Evolutionary conservation across 53 echinoderm and acorn worm genomes (phyloP).

Genomic region (Zoroaster sp.): DNA sequence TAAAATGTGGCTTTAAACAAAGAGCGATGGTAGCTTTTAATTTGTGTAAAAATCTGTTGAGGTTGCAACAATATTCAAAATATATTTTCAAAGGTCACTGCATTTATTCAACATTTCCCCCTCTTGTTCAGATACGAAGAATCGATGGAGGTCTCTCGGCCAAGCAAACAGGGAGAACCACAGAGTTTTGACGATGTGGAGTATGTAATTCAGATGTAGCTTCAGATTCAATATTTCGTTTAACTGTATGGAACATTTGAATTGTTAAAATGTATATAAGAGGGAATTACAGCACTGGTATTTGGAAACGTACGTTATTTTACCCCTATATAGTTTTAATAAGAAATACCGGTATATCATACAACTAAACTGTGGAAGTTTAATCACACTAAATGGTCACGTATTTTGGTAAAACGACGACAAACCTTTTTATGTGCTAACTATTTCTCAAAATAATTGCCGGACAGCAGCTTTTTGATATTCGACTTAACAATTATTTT

Average conservation of each 20-base stretch:
- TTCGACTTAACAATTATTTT: too few species aligned
- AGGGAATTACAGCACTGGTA: background rate
- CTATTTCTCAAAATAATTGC: too few species aligned
- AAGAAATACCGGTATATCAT: too few species aligned
- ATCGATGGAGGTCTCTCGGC: background rate
- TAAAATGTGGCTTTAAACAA: background rate
- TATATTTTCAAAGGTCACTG: background rate
- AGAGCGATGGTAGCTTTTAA: background rate
- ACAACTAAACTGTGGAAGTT: too few species aligned
- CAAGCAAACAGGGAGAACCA: background rate
- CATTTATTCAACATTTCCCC: too few species aligned
- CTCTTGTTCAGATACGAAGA: background rate
- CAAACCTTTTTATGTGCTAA: too few species aligned
- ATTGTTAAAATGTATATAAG: background rate
- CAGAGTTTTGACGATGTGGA: constrained; percentile 9
- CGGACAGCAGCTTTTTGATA: too few species aligned
- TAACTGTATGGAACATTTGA: too few species aligned
- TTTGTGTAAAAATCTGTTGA: background rate
- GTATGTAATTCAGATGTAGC: background rate
- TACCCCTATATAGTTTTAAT: too few species aligned
- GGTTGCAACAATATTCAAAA: background rate
- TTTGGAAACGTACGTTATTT: too few species aligned
- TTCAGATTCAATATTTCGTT: background rate
- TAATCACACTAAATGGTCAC: too few species aligned
- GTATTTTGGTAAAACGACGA: too few species aligned